A percentile compares a stretch with the other conserved stretches of the same genome.
phyloP scores from a whole-genome alignment of 2,113 vertebrate species.

The Paralichthys olivaceus region DNA sequence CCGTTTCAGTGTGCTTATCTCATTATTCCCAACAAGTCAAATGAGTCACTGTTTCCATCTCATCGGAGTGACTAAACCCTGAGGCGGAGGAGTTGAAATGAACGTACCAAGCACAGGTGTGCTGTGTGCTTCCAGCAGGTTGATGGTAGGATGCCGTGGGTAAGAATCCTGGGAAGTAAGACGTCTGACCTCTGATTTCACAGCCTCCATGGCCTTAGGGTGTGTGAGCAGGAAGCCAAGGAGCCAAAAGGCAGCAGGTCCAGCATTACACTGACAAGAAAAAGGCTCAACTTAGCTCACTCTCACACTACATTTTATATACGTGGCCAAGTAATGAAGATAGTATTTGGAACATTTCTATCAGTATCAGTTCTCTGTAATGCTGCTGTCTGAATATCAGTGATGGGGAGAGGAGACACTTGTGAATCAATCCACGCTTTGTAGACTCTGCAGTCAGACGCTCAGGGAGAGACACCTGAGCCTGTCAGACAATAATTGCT shows the following conservation, averaged over 20 bases:
- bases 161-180: constrained; percentile 37
- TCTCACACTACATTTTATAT: neutral
- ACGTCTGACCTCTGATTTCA: constrained; percentile 80
- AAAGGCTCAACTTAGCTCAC: constrained; percentile 5
- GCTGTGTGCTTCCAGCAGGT: constrained; percentile 52
- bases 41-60: constrained; percentile 16
- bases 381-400: constrained; percentile 38
- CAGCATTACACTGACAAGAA: constrained; percentile 82
- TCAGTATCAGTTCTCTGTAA: neutral
- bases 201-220: constrained; percentile 84
- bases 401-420: constrained; percentile 17
- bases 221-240: constrained; percentile 89
- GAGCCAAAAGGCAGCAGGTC: constrained; percentile 89
- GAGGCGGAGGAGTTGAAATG: constrained; percentile 13
- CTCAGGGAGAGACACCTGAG: constrained; percentile 45
- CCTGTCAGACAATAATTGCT: constrained; percentile 73
- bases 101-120: constrained; percentile 82
- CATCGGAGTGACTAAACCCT: neutral
- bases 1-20: neutral
- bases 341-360: neutral
- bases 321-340: neutral
- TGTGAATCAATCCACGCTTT: constrained; percentile 28
- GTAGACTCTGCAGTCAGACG: constrained; percentile 43
- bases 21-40: constrained; percentile 34
- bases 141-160: constrained; percentile 56